Evolutionary conservation across 2,888 invertebrate species (phyloP).

Genomic region (Clunio marinus): DNA sequence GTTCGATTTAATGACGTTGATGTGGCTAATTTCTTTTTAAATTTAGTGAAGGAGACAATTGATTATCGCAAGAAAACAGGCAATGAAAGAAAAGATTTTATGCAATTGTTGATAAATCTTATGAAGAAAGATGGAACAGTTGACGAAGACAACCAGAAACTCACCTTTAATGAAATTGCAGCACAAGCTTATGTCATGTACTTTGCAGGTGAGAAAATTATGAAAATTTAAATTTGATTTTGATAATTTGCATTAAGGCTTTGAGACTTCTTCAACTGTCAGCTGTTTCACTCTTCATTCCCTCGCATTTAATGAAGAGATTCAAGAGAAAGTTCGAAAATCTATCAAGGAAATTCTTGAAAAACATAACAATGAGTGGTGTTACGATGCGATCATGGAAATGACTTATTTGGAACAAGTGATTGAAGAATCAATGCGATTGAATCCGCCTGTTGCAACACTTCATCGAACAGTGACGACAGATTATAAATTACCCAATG

Average conservation of each 20-base stretch:
- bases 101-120: constrained; percentile 56
- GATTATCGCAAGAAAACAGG: constrained; percentile 50
- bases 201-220: too few species aligned
- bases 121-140: too few species aligned
- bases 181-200: constrained; percentile 57
- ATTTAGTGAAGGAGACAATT: constrained; percentile 50
- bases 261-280: neutral
- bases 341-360: neutral
- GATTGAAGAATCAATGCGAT: neutral
- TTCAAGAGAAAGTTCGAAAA: constrained; percentile 17
- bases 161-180: constrained; percentile 53
- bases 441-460: constrained; percentile 3
- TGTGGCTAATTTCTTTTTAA: constrained; percentile 49
- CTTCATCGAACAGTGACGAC: constrained; percentile 9
- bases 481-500: constrained; percentile 44
- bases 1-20: neutral
- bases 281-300: neutral
- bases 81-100: constrained; percentile 54
- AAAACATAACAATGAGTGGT: neutral
- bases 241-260: too few species aligned
- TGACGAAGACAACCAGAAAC: constrained; percentile 43
- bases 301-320: neutral
- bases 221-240: too few species aligned
- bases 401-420: constrained; percentile 9
- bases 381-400: constrained; percentile 22